Conservation (phyloP, 2,113 vertebrate genomes). For the Calcarius ornatus region DNA sequence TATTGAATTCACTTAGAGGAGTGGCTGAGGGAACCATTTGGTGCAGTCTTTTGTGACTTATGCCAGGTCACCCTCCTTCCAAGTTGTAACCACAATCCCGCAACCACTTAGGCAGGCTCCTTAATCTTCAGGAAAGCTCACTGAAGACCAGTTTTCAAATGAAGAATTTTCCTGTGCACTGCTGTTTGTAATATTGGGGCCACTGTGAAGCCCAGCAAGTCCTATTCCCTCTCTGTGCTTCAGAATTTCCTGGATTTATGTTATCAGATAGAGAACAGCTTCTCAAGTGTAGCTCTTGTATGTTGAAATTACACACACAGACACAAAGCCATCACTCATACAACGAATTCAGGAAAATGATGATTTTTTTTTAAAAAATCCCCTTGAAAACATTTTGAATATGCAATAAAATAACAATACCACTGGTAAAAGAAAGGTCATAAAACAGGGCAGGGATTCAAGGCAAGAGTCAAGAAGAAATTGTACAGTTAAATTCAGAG, state of each 20-base stretch:
- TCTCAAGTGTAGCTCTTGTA: not conserved
- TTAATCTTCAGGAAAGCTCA: not conserved
- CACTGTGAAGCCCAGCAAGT: not conserved
- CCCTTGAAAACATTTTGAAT: not conserved
- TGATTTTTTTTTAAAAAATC: not conserved
- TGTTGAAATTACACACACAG: not conserved
- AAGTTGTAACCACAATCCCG: not conserved
- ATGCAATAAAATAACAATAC: not conserved
- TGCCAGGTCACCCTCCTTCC: not conserved
- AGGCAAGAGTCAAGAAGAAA: not conserved
- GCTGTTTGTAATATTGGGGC: not conserved
- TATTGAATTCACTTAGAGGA: not conserved
- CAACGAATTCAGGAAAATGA: not conserved
- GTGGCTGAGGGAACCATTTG: not conserved
- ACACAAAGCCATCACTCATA: not conserved
- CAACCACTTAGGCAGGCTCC: not conserved
- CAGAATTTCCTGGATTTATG: not conserved
- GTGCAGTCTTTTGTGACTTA: not conserved
- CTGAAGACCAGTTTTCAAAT: not conserved
- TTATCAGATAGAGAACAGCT: not conserved
- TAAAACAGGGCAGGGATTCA: not conserved
- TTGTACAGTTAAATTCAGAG: not conserved
- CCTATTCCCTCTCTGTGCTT: not conserved
- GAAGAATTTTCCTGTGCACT: not conserved
- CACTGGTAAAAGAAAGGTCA: not conserved